Percentiles rank a stretch among this genome's conserved stretches.
phyloP scores from a whole-genome alignment of 2,797 vertebrate genomes.

The Sparidentex hasta region DNA sequence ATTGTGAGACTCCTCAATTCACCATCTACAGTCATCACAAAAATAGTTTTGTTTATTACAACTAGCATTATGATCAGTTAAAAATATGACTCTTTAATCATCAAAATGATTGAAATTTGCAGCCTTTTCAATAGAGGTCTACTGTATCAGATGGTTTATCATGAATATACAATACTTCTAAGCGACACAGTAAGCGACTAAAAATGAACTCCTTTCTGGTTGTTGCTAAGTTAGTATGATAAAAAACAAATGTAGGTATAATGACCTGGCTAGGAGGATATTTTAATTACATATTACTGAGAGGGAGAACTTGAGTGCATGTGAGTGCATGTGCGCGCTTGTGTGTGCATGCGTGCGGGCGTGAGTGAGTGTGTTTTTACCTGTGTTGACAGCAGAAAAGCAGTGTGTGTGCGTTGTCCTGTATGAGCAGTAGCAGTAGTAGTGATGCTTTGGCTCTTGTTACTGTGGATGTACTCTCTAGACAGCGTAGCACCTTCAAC shows the following conservation, averaged over 20 bases:
- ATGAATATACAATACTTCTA: background rate
- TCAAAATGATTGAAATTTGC: constrained; percentile 18
- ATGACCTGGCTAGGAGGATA: background rate
- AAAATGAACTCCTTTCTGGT: constrained; percentile 3
- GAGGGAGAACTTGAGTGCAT: background rate
- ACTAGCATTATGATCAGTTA: background rate
- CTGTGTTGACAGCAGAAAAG: constrained; percentile 92
- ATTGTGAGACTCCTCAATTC: too few relatives aligned
- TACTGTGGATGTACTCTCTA: constrained; percentile 91
- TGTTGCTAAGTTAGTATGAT: background rate
- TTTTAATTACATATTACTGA: constrained; percentile 1
- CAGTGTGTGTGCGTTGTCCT: constrained; percentile 91
- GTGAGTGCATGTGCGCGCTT: background rate
- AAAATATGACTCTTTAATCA: background rate
- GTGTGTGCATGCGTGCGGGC: background rate
- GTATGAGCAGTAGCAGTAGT: constrained; percentile 89
- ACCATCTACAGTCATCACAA: too few relatives aligned
- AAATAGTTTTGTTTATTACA: too few relatives aligned
- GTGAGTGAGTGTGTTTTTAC: constrained; percentile 76
- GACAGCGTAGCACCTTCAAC: constrained; percentile 87
- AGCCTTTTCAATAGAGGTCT: background rate
- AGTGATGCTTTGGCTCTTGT: constrained; percentile 94
- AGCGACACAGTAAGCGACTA: background rate
- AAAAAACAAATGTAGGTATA: constrained; percentile 2
- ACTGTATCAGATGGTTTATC: constrained; percentile 11